Evolutionary conservation across 2,888 invertebrate species (phyloP).

Genomic region (Sinhomidia bicolor): DNA sequence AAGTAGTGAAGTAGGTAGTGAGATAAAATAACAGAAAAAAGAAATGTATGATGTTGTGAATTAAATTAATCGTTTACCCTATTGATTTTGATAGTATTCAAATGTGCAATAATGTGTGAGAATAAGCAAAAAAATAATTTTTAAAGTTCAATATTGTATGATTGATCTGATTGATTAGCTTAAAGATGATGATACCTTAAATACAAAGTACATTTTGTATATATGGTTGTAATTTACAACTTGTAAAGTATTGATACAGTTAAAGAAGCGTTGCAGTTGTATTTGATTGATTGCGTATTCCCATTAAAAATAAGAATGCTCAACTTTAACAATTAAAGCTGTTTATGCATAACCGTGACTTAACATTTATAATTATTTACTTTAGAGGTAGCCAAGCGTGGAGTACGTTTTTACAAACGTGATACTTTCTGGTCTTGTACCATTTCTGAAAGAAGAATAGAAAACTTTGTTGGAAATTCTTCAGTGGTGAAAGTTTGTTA

Average conservation of each 20-base stretch:
- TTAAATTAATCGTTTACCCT: neutral
- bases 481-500: neutral
- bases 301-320: neutral
- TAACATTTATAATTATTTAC: too few relatives aligned
- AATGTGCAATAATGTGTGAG: constrained; percentile 26
- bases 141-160: neutral
- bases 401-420: constrained; percentile 97
- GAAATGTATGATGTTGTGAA: neutral
- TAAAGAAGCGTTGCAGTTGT: constrained; percentile 33
- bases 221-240: neutral
- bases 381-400: constrained; percentile 95
- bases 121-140: constrained; percentile 39
- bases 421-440: constrained; percentile 78
- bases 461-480: neutral
- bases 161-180: neutral
- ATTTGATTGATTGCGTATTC: constrained; percentile 33
- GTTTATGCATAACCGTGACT: neutral
- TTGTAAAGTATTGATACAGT: too few relatives aligned
- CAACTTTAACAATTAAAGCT: neutral
- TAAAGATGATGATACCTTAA: too few relatives aligned
- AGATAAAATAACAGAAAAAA: too few relatives aligned
- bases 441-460: constrained; percentile 75
- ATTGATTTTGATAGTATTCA: neutral
- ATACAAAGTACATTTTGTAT: too few relatives aligned
- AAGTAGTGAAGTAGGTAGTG: too few relatives aligned